Percentiles rank a stretch among this genome's conserved stretches.
These are phyloP conservation scores for Drosophila mettleri DNA, from an alignment of 2,888 invertebrate species.

Conservation along the genomic window DNA sequence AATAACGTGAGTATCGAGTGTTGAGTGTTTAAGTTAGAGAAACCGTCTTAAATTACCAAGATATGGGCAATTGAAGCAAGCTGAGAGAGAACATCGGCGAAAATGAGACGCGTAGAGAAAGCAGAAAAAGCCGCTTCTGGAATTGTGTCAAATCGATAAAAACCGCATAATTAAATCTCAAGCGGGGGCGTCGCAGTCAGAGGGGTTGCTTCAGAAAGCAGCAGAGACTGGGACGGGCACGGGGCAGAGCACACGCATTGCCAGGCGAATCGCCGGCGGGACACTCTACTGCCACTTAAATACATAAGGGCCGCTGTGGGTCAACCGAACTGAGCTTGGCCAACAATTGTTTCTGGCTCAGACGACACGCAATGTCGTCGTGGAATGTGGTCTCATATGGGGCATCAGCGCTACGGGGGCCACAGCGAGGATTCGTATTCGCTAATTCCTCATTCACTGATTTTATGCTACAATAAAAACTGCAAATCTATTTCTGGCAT, in stretches of 20 bases:
- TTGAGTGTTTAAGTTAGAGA: constrained; percentile 8
- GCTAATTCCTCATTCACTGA: constrained; percentile 19
- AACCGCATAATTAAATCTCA: constrained; percentile 81
- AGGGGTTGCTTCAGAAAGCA: neutral
- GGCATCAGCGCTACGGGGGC: neutral
- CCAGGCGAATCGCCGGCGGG: constrained; percentile 44
- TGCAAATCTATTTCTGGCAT: constrained; percentile 23
- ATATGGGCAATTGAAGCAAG: constrained; percentile 15
- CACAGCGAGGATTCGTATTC: constrained; percentile 15
- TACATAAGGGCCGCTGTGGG: constrained; percentile 54
- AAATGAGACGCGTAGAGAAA: constrained; percentile 39
- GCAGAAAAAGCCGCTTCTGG: constrained; percentile 42
- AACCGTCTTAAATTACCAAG: constrained; percentile 50
- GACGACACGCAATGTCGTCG: constrained; percentile 50
- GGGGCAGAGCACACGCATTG: constrained; percentile 44
- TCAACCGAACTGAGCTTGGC: constrained; percentile 73
- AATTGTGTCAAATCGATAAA: constrained; percentile 83
- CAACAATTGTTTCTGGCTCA: constrained; percentile 48
- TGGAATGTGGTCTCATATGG: constrained; percentile 19
- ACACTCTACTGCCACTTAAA: constrained; percentile 36
- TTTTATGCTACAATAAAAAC: constrained; percentile 17
- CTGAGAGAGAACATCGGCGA: constrained; percentile 29
- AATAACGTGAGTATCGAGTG: constrained; percentile 91
- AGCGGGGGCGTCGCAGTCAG: constrained; percentile 49
- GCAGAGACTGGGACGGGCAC: neutral